Evolutionary conservation across 2,113 vertebrate species (phyloP).

Genomic region (Corvus hawaiiensis): DNA sequence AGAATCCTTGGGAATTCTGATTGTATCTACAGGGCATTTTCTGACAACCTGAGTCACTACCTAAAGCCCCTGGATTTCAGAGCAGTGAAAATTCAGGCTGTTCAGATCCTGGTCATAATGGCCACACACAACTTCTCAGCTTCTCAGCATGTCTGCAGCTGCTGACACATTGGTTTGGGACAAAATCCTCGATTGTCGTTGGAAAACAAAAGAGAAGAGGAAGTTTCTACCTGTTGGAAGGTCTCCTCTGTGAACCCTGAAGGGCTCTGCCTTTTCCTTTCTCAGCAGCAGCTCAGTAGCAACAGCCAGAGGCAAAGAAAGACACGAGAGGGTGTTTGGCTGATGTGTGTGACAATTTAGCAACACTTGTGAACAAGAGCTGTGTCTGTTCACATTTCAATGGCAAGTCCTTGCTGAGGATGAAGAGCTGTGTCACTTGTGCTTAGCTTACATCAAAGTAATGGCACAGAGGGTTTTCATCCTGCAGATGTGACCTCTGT

Average conservation of each 20-base stretch:
- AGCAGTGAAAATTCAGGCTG: not conserved
- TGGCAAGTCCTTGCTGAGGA: not conserved
- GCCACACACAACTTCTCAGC: not conserved
- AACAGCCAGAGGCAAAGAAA: not conserved
- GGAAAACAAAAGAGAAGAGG: not conserved
- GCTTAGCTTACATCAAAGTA: not conserved
- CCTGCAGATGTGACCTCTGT: not conserved
- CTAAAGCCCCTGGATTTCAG: not conserved
- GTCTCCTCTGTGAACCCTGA: not conserved
- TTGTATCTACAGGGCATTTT: not conserved
- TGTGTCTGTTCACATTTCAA: not conserved
- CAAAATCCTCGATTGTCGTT: not conserved
- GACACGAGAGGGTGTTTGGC: not conserved
- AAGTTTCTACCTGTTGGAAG: not conserved
- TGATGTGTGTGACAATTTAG: constrained; percentile 30
- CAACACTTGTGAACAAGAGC: not conserved
- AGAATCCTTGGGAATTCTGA: not conserved
- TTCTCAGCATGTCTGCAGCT: not conserved
- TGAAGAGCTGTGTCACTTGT: not conserved
- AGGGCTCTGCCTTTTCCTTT: not conserved
- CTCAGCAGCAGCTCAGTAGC: not conserved
- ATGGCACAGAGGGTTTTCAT: not conserved
- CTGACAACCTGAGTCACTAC: not conserved
- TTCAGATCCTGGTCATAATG: rapidly evolving
- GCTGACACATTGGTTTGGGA: not conserved